These are phyloP conservation scores for Heteromormyrus szaboi DNA, from an alignment of 2,797 vertebrate genomes.

Conservation along the genomic window DNA sequence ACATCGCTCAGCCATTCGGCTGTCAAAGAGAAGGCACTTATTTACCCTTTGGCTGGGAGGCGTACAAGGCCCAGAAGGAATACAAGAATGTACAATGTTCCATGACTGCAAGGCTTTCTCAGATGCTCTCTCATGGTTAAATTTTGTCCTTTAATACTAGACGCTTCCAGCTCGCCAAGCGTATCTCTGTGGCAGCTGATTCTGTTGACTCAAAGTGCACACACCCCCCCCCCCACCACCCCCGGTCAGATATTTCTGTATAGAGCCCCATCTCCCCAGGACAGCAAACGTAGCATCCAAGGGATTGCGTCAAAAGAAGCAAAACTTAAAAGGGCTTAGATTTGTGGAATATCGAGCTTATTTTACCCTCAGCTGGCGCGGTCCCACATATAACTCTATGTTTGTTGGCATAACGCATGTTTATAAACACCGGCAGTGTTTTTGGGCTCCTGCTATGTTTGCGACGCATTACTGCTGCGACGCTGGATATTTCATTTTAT, in stretches of 20 bases:
- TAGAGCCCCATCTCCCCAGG: neutral
- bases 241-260: neutral
- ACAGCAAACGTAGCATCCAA: neutral
- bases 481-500: neutral
- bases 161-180: neutral
- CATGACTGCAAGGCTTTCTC: neutral
- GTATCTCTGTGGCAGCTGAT: neutral
- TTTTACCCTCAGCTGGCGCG: neutral
- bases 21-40: neutral
- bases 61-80: neutral
- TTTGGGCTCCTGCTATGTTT: neutral
- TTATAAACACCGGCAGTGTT: neutral
- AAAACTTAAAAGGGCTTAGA: neutral
- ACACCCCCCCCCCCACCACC: neutral
- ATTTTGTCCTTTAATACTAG: neutral
- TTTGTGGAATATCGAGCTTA: neutral
- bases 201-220: neutral
- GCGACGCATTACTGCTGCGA: neutral
- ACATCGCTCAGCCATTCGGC: neutral
- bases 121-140: neutral
- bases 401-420: neutral
- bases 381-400: neutral
- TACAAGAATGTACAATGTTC: constrained; percentile 1
- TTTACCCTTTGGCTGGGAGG: neutral
- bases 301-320: neutral